Conservation (phyloP, 2,888 invertebrate genomes). For the Mechanitis messenoides region DNA sequence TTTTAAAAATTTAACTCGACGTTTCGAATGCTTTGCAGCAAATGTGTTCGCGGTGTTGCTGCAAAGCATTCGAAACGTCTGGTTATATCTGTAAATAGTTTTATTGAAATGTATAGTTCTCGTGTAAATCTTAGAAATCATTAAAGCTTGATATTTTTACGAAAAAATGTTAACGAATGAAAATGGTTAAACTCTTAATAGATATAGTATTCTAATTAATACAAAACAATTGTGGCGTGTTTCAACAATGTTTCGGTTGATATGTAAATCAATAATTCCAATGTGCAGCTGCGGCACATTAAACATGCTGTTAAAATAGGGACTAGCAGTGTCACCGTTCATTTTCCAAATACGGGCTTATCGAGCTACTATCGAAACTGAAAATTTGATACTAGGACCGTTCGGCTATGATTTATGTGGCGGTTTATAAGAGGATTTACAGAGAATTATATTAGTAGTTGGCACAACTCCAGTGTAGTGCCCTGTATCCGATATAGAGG, state of each 20-base stretch:
- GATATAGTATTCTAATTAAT: background rate
- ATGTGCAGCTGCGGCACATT: constrained; percentile 26
- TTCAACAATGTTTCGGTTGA: background rate
- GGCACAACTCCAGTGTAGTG: constrained; percentile 20
- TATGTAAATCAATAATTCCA: constrained; percentile 13
- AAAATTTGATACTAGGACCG: constrained; percentile 29
- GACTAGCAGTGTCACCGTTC: constrained; percentile 24
- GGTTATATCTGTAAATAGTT: too few relatives aligned
- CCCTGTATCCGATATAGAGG: constrained; percentile 16
- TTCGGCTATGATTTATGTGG: constrained; percentile 29
- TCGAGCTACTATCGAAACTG: constrained; percentile 26
- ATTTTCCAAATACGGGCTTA: constrained; percentile 29
- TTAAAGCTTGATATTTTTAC: constrained; percentile 8
- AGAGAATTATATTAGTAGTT: constrained; percentile 27
- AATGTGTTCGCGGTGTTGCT: too few relatives aligned
- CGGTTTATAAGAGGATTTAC: constrained; percentile 29
- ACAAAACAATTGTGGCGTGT: background rate
- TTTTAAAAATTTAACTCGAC: too few relatives aligned
- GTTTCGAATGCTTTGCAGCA: too few relatives aligned
- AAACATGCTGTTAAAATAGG: constrained; percentile 29
- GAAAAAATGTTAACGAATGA: too few relatives aligned
- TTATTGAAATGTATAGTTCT: too few relatives aligned
- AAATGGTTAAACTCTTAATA: too few relatives aligned
- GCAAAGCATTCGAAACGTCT: too few relatives aligned
- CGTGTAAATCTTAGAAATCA: too few relatives aligned